A percentile compares a stretch with the other conserved stretches of the same genome.
Evolutionary conservation across 2,113 vertebrate species (phyloP).

Genomic region (Cepphus grylle): DNA sequence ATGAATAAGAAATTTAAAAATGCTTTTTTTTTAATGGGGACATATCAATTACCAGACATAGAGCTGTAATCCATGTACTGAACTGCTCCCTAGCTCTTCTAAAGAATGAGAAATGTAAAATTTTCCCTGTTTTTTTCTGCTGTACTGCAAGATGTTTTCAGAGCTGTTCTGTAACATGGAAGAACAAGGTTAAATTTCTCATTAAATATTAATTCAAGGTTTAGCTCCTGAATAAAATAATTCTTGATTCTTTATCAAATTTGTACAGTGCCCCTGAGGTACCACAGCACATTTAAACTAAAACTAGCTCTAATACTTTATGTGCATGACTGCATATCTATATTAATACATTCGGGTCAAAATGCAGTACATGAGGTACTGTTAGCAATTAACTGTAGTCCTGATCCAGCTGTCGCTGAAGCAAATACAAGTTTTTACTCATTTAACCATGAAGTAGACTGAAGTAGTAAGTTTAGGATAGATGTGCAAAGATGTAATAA

Average conservation of each 20-base stretch:
- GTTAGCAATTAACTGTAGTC: neutral
- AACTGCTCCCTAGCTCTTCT: neutral
- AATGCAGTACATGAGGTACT: neutral
- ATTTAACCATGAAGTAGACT: neutral
- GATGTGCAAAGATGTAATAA: neutral
- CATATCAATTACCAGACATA: neutral
- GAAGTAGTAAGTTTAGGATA: neutral
- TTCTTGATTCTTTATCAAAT: neutral
- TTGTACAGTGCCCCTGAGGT: neutral
- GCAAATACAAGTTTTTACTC: neutral
- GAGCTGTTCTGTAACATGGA: neutral
- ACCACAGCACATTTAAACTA: neutral
- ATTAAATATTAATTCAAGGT: constrained; percentile 34
- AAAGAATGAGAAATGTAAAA: neutral
- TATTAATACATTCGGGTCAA: neutral
- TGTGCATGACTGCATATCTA: neutral
- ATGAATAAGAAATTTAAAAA: neutral
- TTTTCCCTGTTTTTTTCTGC: neutral
- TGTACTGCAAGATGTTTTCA: neutral
- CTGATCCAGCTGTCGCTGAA: neutral
- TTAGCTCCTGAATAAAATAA: constrained; percentile 32
- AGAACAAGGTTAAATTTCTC: constrained; percentile 36
- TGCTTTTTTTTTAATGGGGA: neutral
- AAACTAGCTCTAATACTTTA: neutral
- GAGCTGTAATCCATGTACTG: neutral